Conservation (phyloP, 1,140 invertebrate genomes). For the Drosophila seguyi region DNA sequence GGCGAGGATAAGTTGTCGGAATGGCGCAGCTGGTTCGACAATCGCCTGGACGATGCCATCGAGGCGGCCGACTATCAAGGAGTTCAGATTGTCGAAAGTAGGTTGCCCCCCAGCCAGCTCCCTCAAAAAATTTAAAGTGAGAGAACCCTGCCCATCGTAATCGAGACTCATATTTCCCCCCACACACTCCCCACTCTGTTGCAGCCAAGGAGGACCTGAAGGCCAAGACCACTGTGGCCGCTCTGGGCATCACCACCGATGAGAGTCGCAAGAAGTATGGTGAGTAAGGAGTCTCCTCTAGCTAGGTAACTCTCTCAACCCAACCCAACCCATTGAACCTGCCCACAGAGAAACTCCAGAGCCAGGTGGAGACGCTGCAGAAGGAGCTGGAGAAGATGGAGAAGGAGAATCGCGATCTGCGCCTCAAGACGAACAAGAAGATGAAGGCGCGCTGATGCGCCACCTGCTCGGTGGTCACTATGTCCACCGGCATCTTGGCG, state of each 20-base stretch:
- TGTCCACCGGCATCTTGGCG: slow-evolving; percentile 49
- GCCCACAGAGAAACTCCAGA: slow-evolving; percentile 75
- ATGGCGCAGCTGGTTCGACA: slow-evolving; percentile 92
- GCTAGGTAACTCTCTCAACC: not conserved
- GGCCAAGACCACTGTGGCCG: slow-evolving; percentile 86
- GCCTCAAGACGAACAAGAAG: slow-evolving; percentile 92
- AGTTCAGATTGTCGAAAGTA: slow-evolving; percentile 82
- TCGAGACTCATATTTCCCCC: slow-evolving; percentile 22
- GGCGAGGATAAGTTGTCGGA: slow-evolving; percentile 90
- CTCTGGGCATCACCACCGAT: slow-evolving; percentile 80
- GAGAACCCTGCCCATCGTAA: slow-evolving; percentile 60
- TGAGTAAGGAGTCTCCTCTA: slow-evolving; percentile 18
- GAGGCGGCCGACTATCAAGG: slow-evolving; percentile 89
- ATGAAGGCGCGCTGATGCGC: slow-evolving; percentile 54
- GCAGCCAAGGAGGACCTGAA: slow-evolving; percentile 86
- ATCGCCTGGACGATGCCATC: slow-evolving; percentile 93
- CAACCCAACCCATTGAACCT: not conserved
- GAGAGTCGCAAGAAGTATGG: slow-evolving; percentile 84
- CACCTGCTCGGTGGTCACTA: slow-evolving; percentile 56
- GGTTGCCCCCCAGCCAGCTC: slow-evolving; percentile 59
- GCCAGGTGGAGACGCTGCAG: slow-evolving; percentile 92
- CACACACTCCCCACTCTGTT: slow-evolving; percentile 14
- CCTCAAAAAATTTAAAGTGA: slow-evolving; percentile 74
- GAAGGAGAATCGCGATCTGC: slow-evolving; percentile 97
- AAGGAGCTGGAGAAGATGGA: slow-evolving; percentile 97